Base-by-base conservation (phyloP, 2,113 vertebrate genomes). In the Apodemus speciosus region DNA sequence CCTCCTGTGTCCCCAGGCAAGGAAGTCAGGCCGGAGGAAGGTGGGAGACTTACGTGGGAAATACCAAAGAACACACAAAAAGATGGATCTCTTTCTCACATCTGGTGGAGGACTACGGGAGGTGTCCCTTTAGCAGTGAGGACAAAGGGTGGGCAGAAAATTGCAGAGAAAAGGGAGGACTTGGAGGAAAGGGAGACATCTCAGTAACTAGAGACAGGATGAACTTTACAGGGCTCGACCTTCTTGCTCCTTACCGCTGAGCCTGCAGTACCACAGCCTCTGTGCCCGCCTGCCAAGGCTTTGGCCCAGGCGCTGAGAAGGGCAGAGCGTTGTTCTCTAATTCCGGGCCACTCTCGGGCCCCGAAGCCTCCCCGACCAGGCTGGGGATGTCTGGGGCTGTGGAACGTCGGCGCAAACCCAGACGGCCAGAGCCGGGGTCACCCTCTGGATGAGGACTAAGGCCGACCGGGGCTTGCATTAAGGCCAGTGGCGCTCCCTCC, bases 361-460 rank as follows among this genome's bases (percentile, higher is more conserved):
- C 96, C 14, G 89, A 43, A 3, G 85, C 56, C n/a, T 97, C 96
- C 43, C 97, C 97, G 1, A 97, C 93, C 40, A 98, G 83, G 85
- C 97, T 97, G 66, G 97, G 97, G 92, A 97, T 97, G 95, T 98
- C 97, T 69, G 97, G 97, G 13, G 97, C 97, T 64, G 97, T 98
- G 68, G 97, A 97, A 23, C 97, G 97, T 75, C 97, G 95, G 75
- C 97, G 90, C 88, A 97, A 96, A 83, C 95, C 96, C 69, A 95
- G 88, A 68, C 97, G 97, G 79, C 95, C 92, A 5, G 96, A 92
- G 73, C 94, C 88, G 0, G 93, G 69, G 15, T 38, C 88, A 15
- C 97, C 95, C 80, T 97, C 97, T 0, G 95, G 96, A 72, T 97
- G 96, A 51, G 97, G 97, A 83, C 96, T 96, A 16, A 97, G 95